phyloP scores from a whole-genome alignment of 2,797 vertebrate genomes.

The Lithobates sylvaticus region DNA sequence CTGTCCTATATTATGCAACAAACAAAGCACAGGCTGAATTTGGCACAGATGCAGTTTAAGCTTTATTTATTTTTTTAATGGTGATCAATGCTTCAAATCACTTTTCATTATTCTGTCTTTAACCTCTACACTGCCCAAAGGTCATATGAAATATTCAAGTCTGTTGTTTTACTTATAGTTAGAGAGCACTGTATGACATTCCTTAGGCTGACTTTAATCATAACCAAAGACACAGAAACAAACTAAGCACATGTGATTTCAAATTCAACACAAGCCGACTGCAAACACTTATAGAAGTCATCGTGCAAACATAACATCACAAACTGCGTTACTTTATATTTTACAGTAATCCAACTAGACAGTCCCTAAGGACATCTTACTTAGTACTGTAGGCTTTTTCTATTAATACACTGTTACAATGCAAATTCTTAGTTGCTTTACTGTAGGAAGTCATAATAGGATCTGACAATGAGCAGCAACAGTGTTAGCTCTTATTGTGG shows the following conservation, averaged over 20 bases:
- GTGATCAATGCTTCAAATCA: not conserved
- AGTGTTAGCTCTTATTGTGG: conserved; percentile 14
- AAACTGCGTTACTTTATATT: conserved; percentile 11
- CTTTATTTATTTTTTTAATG: not conserved
- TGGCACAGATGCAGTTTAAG: not conserved
- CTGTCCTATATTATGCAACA: no score
- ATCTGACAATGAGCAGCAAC: conserved; percentile 39
- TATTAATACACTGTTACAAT: conserved; percentile 57
- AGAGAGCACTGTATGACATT: not conserved
- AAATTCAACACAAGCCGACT: conserved; percentile 5
- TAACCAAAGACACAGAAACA: not conserved
- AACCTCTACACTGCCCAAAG: not conserved
- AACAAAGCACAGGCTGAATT: not conserved
- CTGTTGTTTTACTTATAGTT: not conserved
- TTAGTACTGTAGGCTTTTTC: conserved; percentile 55
- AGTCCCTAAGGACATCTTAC: conserved; percentile 47
- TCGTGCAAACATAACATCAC: conserved; percentile 19
- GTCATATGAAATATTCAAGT: not conserved
- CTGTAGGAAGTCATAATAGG: conserved; percentile 34
- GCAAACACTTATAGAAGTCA: conserved; percentile 8
- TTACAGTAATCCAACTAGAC: conserved; percentile 49
- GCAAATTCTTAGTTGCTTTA: conserved; percentile 49
- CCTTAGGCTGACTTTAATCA: not conserved
- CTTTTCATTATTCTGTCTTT: not conserved
- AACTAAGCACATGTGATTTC: not conserved